phyloP scores from a whole-genome alignment of 1,140 invertebrate genomes.

The Proctacanthus coquilletti region DNA sequence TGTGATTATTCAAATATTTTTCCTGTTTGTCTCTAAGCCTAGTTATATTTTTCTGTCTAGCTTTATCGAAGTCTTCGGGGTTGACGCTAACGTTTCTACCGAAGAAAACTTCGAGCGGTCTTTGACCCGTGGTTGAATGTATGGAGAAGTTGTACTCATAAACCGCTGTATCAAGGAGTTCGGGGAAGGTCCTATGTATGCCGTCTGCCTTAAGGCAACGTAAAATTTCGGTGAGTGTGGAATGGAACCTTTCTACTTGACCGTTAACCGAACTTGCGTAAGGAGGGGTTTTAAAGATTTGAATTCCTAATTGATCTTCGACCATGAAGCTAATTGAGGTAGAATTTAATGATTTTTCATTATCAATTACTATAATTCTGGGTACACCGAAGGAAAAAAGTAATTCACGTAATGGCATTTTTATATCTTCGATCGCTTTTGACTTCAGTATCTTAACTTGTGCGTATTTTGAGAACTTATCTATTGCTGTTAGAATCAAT shows the following conservation, averaged over 20 bases:
- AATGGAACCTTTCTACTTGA: conserved; percentile 7
- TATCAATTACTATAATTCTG: conserved; percentile 6
- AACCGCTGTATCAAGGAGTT: conserved; percentile 3
- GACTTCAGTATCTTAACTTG: conserved; percentile 3
- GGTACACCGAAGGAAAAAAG: conserved; percentile 6
- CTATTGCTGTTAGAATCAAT: conserved; percentile 5
- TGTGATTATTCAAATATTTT: conserved; percentile 5
- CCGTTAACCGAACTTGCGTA: conserved; percentile 4
- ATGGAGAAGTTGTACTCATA: conserved; percentile 6
- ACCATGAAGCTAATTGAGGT: conserved; percentile 4
- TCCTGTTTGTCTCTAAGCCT: conserved; percentile 5
- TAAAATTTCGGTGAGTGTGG: conserved; percentile 6
- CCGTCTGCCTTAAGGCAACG: conserved; percentile 3
- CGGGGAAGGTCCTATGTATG: background rate
- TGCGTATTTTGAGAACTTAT: conserved; percentile 8
- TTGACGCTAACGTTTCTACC: background rate
- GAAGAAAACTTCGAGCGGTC: background rate
- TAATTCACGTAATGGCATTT: conserved; percentile 5
- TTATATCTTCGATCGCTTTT: conserved; percentile 6
- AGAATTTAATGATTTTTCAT: conserved; percentile 7
- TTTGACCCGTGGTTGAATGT: conserved; percentile 4
- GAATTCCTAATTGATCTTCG: background rate
- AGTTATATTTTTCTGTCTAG: background rate
- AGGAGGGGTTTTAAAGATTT: conserved; percentile 4
- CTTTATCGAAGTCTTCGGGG: background rate